Conservation (phyloP, 1,140 invertebrate genomes). For the Pseudomyrmex concolor region DNA sequence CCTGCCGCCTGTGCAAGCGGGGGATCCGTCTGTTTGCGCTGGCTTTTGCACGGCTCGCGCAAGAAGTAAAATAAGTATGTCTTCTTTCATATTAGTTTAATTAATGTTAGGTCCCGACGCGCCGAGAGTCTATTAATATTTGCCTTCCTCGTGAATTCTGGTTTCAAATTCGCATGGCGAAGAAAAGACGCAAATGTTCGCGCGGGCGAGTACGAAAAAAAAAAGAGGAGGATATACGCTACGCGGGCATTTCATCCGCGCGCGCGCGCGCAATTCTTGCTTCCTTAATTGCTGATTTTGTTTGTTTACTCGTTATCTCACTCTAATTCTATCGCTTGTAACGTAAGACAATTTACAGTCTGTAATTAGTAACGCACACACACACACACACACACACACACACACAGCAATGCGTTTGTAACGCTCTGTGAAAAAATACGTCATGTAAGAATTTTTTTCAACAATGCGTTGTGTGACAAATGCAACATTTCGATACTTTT, state of each 20-base stretch:
- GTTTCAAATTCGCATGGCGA: conserved; percentile 27
- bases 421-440: background rate
- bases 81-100: conserved; percentile 49
- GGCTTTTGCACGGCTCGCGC: conserved; percentile 25
- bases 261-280: conserved; percentile 33
- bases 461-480: too few relatives aligned
- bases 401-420: conserved; percentile 8
- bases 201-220: conserved; percentile 21
- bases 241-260: background rate
- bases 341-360: conserved; percentile 29
- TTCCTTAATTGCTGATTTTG: conserved; percentile 47
- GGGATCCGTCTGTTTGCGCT: conserved; percentile 22
- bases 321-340: conserved; percentile 39
- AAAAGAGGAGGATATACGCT: background rate
- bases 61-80: conserved; percentile 46
- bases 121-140: conserved; percentile 52
- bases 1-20: background rate
- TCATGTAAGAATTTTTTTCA: background rate
- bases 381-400: too few relatives aligned
- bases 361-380: conserved; percentile 4
- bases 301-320: conserved; percentile 32
- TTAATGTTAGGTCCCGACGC: conserved; percentile 53
- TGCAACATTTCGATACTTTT: too few relatives aligned
- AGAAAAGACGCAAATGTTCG: conserved; percentile 51
- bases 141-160: conserved; percentile 47